Evolutionary conservation across 2,797 vertebrate species (phyloP), one percentile per base, ranked within the genome.

Genomic region (Acanthurus tractus): DNA sequence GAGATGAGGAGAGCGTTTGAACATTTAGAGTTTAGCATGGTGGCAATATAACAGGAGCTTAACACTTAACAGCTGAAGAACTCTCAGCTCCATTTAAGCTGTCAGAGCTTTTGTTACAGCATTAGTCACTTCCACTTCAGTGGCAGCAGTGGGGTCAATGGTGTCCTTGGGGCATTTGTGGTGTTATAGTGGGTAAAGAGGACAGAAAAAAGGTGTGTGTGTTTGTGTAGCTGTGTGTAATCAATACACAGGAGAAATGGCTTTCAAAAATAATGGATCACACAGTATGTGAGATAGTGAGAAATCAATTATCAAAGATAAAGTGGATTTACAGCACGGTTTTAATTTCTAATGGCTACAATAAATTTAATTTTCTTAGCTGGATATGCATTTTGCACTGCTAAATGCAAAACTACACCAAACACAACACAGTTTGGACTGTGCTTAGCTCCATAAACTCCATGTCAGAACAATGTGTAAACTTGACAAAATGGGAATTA

Each of bases 61-160:
- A 55, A 59, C 55, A 18, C 66, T 81, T 72, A 74, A 69, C 69
- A 81, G 74, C 70, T 64, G 70, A 84, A 76, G 80, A 66, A 79
- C 74, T 83, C 63, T 77, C 68, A 63, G 89, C 77, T 82, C 72
- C 75, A 88, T 90, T 91, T 86, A 81, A 12, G 48, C 79, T 87
- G 86, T 82, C 79, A 89, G 71, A 78, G 85, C 78, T 88, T 86
- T 74, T 83, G 76, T 82, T 83, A 63, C 62, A 65, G 74, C 86
- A 90, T 92, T 85, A 86, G 72, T 91, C 84, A 82, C 86, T 89
- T 90, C 88, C 84, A 89, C 86, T 86, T 81, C 88, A 86, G 79
- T 74, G 70, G 69, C 46, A 36, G 70, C 67, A 70, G 67, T 20
- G 49, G 86, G 86, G 89, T 90, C 86, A 89, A 66, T 76, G 84